These are phyloP conservation scores for Xenentodon cancila DNA, from an alignment of 2,797 vertebrate species.

Conservation along the genomic window DNA sequence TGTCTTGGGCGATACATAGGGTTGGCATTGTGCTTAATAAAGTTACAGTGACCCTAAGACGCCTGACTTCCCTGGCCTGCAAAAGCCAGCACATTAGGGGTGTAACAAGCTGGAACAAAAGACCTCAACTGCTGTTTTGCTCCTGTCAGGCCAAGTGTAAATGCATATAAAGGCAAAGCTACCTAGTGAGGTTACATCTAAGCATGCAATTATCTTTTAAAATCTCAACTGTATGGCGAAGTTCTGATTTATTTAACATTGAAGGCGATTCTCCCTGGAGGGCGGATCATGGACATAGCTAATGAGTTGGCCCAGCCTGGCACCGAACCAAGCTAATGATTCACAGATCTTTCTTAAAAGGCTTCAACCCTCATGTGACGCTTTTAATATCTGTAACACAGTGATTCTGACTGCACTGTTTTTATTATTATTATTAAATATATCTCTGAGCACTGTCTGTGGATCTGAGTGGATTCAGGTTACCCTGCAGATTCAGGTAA, in stretches of 20 bases:
- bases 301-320: constrained; percentile 59
- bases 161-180: constrained; percentile 34
- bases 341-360: constrained; percentile 51
- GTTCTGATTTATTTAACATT: constrained; percentile 62
- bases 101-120: constrained; percentile 62
- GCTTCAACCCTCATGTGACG: constrained; percentile 31
- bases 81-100: constrained; percentile 49
- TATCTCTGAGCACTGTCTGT: no score
- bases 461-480: no score
- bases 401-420: no score
- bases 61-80: constrained; percentile 61
- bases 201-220: constrained; percentile 55
- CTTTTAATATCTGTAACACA: constrained; percentile 30
- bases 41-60: constrained; percentile 73
- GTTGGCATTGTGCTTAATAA: constrained; percentile 79
- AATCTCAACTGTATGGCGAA: constrained; percentile 44
- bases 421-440: no score
- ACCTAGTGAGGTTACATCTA: constrained; percentile 38
- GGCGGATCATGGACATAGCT: constrained; percentile 62
- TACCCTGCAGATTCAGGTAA: no score
- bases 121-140: constrained; percentile 61
- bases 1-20: constrained; percentile 64
- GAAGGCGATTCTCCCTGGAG: constrained; percentile 58
- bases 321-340: constrained; percentile 67
- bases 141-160: constrained; percentile 30